Evolutionary conservation across 35 echinoderm and acorn worm species (phyloP).

Genomic region (Acanthaster planci): DNA sequence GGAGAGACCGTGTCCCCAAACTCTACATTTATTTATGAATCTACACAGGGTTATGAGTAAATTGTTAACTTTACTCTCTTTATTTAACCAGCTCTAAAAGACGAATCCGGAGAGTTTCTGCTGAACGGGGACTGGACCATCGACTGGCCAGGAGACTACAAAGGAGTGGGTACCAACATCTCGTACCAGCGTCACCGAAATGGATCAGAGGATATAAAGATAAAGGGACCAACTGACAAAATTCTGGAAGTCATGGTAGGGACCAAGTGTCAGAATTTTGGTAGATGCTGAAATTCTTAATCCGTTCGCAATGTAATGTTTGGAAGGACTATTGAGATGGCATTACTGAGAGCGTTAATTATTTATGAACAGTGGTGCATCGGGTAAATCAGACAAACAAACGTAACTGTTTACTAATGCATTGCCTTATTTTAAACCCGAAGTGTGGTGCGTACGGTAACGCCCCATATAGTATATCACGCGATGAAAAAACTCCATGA

Average conservation of each 20-base stretch:
- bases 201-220: slow-evolving; percentile 38
- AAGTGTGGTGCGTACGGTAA: background rate
- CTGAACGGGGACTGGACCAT: slow-evolving; percentile 70
- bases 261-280: too few relatives aligned
- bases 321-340: background rate
- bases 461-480: background rate
- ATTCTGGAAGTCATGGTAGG: slow-evolving; percentile 56
- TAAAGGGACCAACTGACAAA: slow-evolving; percentile 42
- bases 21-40: background rate
- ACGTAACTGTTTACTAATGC: too few relatives aligned
- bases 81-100: slow-evolving; percentile 43
- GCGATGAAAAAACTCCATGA: too few relatives aligned
- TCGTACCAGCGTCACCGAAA: slow-evolving; percentile 47
- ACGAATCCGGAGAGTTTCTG: slow-evolving; percentile 52
- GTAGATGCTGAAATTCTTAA: too few relatives aligned
- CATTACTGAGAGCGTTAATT: background rate
- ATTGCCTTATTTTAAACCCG: too few relatives aligned
- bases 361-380: too few relatives aligned
- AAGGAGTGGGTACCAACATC: slow-evolving; percentile 50
- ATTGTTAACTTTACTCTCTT: background rate
- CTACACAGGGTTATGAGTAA: background rate
- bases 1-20: too few relatives aligned
- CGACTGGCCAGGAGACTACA: slow-evolving; percentile 63
- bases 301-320: background rate
- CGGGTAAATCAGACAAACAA: too few relatives aligned